These are phyloP conservation scores for Archips xylosteana DNA, from an alignment of 2,888 invertebrate genomes.

Conservation along the genomic window DNA sequence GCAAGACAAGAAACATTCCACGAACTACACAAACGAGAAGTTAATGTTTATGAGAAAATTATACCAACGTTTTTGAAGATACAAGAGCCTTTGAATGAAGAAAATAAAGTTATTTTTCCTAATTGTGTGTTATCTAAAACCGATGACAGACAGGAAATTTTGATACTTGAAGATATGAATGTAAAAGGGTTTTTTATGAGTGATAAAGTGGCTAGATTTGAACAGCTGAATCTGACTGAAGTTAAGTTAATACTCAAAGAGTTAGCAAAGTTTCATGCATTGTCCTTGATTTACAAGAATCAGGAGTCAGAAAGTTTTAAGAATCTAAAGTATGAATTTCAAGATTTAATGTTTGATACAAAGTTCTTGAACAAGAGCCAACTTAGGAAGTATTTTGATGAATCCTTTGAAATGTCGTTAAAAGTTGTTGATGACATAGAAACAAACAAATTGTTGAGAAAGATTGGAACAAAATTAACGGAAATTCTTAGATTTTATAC, in stretches of 20 bases:
- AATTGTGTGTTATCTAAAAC: slow-evolving; percentile 62
- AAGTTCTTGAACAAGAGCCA: slow-evolving; percentile 69
- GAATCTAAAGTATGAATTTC: slow-evolving; percentile 56
- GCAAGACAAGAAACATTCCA: slow-evolving; percentile 70
- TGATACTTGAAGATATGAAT: slow-evolving; percentile 71
- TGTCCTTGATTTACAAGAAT: slow-evolving; percentile 65
- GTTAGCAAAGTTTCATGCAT: slow-evolving; percentile 73
- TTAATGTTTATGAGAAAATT: slow-evolving; percentile 63
- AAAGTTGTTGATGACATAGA: slow-evolving; percentile 58
- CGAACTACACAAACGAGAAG: slow-evolving; percentile 73
- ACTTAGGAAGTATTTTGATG: slow-evolving; percentile 66
- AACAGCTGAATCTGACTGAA: slow-evolving; percentile 60
- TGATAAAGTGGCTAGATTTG: slow-evolving; percentile 56
- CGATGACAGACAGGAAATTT: slow-evolving; percentile 66
- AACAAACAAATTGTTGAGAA: slow-evolving; percentile 58
- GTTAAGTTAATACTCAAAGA: slow-evolving; percentile 60
- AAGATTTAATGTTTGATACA: slow-evolving; percentile 68
- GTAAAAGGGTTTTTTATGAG: slow-evolving; percentile 63
- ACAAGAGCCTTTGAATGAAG: slow-evolving; percentile 56
- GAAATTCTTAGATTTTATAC: slow-evolving; percentile 63
- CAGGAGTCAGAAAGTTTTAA: slow-evolving; percentile 53
- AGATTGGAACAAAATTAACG: slow-evolving; percentile 58
- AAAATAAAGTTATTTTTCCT: slow-evolving; percentile 60
- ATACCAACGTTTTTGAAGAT: slow-evolving; percentile 60
- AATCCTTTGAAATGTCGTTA: slow-evolving; percentile 70